Percentiles rank a stretch among this genome's conserved stretches.
Evolutionary conservation across 2,113 vertebrate species (phyloP).

Genomic region (Poecile atricapillus): DNA sequence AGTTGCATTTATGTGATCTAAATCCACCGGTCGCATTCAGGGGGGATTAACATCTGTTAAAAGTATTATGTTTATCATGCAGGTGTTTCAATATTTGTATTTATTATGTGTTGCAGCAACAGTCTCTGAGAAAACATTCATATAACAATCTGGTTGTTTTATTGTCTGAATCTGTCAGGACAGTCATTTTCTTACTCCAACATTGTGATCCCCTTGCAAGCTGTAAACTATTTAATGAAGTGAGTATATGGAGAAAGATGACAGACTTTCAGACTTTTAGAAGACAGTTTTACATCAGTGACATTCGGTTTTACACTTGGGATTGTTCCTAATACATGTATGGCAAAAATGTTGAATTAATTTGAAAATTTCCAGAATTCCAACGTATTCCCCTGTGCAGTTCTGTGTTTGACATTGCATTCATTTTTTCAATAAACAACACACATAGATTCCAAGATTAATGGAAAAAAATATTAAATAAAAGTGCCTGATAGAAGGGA

Average conservation of each 20-base stretch:
- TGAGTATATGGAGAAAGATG: conserved; percentile 81
- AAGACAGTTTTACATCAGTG: conserved; percentile 73
- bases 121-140: conserved; percentile 82
- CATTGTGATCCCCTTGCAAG: conserved; percentile 79
- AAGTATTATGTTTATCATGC: conserved; percentile 76
- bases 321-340: conserved; percentile 68
- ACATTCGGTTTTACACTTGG: conserved; percentile 70
- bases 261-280: conserved; percentile 75
- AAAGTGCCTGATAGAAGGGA: neutral
- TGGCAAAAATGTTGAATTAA: conserved; percentile 75
- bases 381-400: conserved; percentile 49
- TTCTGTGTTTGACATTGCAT: conserved; percentile 64
- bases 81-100: conserved; percentile 85
- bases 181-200: conserved; percentile 76
- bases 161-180: conserved; percentile 82
- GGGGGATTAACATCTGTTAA: conserved; percentile 82
- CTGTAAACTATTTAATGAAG: conserved; percentile 82
- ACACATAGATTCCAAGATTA: conserved; percentile 51
- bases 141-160: conserved; percentile 79
- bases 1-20: conserved; percentile 69
- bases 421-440: conserved; percentile 72
- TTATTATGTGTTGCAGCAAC: conserved; percentile 79
- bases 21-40: conserved; percentile 64
- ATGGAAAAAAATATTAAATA: conserved; percentile 59
- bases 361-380: conserved; percentile 74